phyloP scores from a whole-genome alignment of 1,140 invertebrate species.

The Drosophila athabasca region DNA sequence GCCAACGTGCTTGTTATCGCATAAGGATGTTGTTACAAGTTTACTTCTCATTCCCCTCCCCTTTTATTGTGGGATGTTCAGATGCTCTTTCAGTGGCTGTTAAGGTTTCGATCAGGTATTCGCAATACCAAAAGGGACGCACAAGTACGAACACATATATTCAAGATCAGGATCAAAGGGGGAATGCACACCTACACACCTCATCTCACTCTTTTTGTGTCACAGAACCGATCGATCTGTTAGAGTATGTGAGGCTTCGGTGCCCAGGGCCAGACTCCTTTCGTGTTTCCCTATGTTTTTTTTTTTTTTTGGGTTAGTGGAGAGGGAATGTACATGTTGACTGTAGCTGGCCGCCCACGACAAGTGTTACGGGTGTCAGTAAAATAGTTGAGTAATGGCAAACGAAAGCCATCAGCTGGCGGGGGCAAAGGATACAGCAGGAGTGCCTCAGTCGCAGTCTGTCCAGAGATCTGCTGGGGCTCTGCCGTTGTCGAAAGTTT shows the following conservation, averaged over 20 bases:
- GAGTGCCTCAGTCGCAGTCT: constrained; percentile 42
- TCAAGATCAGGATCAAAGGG: background rate
- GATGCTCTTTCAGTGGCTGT: no score
- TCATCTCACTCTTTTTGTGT: no score
- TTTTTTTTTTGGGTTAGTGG: constrained; percentile 34
- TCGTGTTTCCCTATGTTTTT: constrained; percentile 14
- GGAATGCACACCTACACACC: no score
- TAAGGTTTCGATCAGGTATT: no score
- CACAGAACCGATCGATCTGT: no score
- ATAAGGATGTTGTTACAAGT: constrained; percentile 81
- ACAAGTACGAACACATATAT: constrained; percentile 1
- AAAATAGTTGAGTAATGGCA: constrained; percentile 67
- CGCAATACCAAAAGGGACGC: no score
- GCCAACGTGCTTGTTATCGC: constrained; percentile 63
- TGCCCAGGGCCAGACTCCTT: background rate
- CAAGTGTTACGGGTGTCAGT: constrained; percentile 63
- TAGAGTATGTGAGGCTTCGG: no score
- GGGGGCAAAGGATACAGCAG: constrained; percentile 63
- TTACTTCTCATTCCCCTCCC: constrained; percentile 44
- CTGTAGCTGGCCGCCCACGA: constrained; percentile 60
- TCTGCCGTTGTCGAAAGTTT: constrained; percentile 72
- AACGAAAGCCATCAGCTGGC: constrained; percentile 44
- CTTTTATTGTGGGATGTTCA: background rate
- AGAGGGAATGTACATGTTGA: constrained; percentile 61
- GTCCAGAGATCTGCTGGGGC: constrained; percentile 2